Evolutionary conservation across 2,113 vertebrate species (phyloP), one percentile per base, ranked within the genome.

Genomic region (Calypte anna): DNA sequence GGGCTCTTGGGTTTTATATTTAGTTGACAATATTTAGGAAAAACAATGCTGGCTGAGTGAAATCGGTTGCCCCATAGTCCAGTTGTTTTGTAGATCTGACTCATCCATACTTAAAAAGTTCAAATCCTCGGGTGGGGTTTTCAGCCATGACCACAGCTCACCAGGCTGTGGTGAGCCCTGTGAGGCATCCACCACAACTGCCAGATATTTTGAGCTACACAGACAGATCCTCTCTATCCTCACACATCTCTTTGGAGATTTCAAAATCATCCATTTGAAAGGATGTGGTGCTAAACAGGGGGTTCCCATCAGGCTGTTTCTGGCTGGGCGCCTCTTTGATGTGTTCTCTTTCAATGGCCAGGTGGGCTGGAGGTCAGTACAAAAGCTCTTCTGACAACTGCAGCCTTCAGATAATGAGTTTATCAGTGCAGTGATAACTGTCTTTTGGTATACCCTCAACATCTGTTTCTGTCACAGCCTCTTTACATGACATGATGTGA

Each of bases 331-430:
- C 69, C 40, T 87, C 76, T 94, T 68, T 83, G 27, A 27, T 73
- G 63, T 81, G 51, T 92, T 50, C 43, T 70, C 78, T 69, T 92
- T 73, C 79, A 86, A 40, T 33, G 82, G 38, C 58, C 61, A 89
- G 33, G 68, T 93, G 62, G 81, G 46, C 68, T 30, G 82, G 57
- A 50, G 83, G 40, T 74, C 78, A 66, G 40, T 59, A 68, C 51
- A 72, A 54, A 73, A 80, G 63, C 43, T 59, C 31, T 38, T 91
- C 81, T 82, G 82, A 61, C 44, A 75, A 40, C 51, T 75, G 59
- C 51, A 88, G 54, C 53, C 57, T 82, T 79, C 61, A 76, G 72
- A 74, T 55, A 85, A 63, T 27, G 66, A 25, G 44, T 76, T 90
- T 77, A 66, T 88, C 91, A 77, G 84, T 13, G 1, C 16, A 1